Base-by-base conservation (phyloP, 2,113 vertebrate genomes). In the Anarrhichthys ocellatus region DNA sequence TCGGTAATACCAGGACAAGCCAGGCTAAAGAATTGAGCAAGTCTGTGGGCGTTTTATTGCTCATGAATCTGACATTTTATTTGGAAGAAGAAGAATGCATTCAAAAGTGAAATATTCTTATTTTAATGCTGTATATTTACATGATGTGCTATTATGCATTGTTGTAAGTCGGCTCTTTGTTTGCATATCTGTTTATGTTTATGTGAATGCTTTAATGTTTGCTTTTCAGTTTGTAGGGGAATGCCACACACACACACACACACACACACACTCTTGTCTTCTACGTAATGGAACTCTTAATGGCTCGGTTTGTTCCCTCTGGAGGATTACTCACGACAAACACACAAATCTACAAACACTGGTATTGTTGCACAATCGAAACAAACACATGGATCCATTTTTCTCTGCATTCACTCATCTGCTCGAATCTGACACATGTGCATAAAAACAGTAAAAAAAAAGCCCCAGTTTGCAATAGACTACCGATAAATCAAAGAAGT, bases 351-450 rank as follows among this genome's bases (percentile, higher is more conserved):
- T 38, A 69, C 46, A 56, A 63, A 82, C 67, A 44, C 34, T 38
- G 48, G 36, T 34, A 34, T 52, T 29, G 27, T 42, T 82, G 36
- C 42, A 67, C 48, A 78, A 4, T 62, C 40, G 74, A 13, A n/a
- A 42, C 44, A 63, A 54, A 65, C 82, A 86, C 80, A 44, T 76
- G 86, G 70, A 48, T 66, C 34, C 29, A 52, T 67, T 90, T 85
- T 62, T 75, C 64, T 59, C 34, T 73, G 68, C 65, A 34, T 50
- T 70, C 5, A 10, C 58, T 83, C 67, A 83, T 83, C 50, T 81
- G 44, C 52, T 27, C 50, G 78, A 69, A 70, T 63, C 18, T 24
- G 50, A 65, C 24, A 67, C 82, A 83, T 56, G 58, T 73, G 20
- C 66, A 63, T 32, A 10, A 64, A 48, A 71, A 24, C 44, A 46